Percentiles rank a stretch among this genome's conserved stretches.
phyloP scores from a whole-genome alignment of 1,140 invertebrate species.

The Drosophila malerkotliana region DNA sequence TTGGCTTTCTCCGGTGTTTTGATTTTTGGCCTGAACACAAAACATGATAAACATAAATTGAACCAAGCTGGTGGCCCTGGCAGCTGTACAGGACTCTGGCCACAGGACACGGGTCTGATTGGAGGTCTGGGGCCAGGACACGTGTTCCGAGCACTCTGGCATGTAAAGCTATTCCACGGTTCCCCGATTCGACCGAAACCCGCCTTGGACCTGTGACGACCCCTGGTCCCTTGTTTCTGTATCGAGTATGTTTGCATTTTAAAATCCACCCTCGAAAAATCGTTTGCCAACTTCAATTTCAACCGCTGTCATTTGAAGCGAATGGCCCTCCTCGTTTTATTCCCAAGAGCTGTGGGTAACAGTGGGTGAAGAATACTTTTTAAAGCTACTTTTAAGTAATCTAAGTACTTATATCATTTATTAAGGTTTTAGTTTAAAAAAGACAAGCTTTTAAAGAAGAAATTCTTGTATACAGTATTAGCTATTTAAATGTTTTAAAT shows the following conservation, averaged over 20 bases:
- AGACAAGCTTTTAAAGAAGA: too few species aligned
- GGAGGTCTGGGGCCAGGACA: conserved; percentile 23
- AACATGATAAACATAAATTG: conserved; percentile 71
- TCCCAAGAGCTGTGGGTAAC: conserved; percentile 15
- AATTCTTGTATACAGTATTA: too few species aligned
- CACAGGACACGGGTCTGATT: conserved; percentile 2
- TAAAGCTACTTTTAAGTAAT: not conserved
- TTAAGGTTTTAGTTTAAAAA: too few species aligned
- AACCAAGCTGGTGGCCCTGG: conserved; percentile 40
- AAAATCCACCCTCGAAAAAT: conserved; percentile 76
- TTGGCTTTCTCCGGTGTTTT: conserved; percentile 44
- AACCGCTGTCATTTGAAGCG: conserved; percentile 71
- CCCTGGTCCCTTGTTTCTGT: conserved; percentile 32
- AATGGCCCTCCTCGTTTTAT: conserved; percentile 9
- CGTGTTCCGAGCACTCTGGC: conserved; percentile 41
- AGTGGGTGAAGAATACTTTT: conserved; percentile 16
- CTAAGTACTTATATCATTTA: too few species aligned
- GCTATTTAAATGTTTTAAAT: not conserved
- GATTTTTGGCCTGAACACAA: conserved; percentile 50
- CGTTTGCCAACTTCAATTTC: conserved; percentile 79
- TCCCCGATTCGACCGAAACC: conserved; percentile 7
- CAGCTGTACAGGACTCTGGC: conserved; percentile 28
- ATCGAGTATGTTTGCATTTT: conserved; percentile 75
- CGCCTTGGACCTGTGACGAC: conserved; percentile 40
- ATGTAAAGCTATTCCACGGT: conserved; percentile 65